Base-by-base conservation (phyloP, 2,113 vertebrate species). In the Triplophysa dalaica region DNA sequence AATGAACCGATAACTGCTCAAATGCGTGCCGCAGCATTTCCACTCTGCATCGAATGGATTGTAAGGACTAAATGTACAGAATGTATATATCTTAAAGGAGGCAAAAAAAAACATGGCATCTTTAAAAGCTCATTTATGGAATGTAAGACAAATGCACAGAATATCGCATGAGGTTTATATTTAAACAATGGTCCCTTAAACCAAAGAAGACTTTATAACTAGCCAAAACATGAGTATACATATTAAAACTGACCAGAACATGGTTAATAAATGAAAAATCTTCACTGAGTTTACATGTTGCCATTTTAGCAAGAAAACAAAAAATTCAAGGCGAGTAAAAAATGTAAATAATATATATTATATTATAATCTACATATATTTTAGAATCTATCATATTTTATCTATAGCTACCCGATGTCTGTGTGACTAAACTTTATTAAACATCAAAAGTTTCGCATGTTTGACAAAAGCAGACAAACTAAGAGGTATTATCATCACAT, bases 221-320 rank as follows among this genome's bases (percentile, higher is more conserved):
- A 24, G 58, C 52, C 45, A 77, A 19, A 85, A 89, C 88, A 87
- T 88, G 87, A 66, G 70, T 45, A 70, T 29, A 89, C 88, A 91
- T 90, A 88, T 84, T 88, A 87, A 90, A 86, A 87, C 85, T 87
- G 77, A 87, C 85, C 86, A 84, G 81, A 77, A 85, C 81, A 22
- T 80, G 84, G 86, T 87, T 85, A 86, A 85, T 88, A 81, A 84
- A 89, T 78, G 70, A 80, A 83, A 89, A 26, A 73, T 70, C 83
- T 78, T 78, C 84, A 78, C 60, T 52, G 77, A 84, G 24, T 87
- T 90, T 89, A 83, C 86, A 70, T 58, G 38, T 24, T 58, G 16
- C 12, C 12, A 2, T 3, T 54, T 16, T 17, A 54, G 8, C 54
- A 21, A 58, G 54, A 58, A n/a, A 21, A 2, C 6, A 3, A 64